Base-by-base conservation (phyloP, 2,797 vertebrate species). In the Neosalanx taihuensis region DNA sequence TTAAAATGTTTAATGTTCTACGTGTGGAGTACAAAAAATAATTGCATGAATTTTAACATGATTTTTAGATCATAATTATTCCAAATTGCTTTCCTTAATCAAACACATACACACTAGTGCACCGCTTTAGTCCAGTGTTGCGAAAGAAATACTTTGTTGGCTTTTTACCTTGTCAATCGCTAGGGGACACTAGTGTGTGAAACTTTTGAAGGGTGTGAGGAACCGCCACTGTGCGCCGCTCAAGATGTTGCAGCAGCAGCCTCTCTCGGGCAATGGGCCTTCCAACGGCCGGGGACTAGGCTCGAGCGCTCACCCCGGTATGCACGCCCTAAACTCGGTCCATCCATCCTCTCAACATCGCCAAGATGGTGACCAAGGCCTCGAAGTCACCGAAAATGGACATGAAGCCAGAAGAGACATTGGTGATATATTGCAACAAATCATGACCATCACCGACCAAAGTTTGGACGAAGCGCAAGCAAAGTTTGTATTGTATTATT, bases 401-500 rank as follows among this genome's bases (percentile, higher is more conserved):
- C 93, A 92, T 3, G 94, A 95, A 87, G 86, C 78, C 87, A 93
- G 94, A 85, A 89, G 95, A 88, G 95, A 96, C 81, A 96, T 96
- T 41, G 95, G 95, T 2, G 96, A 97, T 86, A 96, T 97, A 83
- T 87, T 97, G 83, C 96, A 97, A 85, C 96, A 96, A 85, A 97
- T 97, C 81, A 96, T 97, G 96, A 97, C 95, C 83, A 97, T 97
- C 85, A 96, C 96, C 69, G 95, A 97, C 93, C 96, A 97, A 92
- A 97, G 96, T 94, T 90, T 97, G 92, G 96, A 97, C 87, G 96
- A 97, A 89, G 96, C 96, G 64, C 96, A 97, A 84, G 95, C 95
- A 83, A 97, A 96, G 96, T 97, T 77, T 92, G 95, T 93, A 76
- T 26, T 41, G 33, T 53, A 60, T 75, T 80, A 68, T 53, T n/a